These are phyloP conservation scores for Hirtodrosophila confusa DNA, from an alignment of 2,888 invertebrate species.

Conservation along the genomic window DNA sequence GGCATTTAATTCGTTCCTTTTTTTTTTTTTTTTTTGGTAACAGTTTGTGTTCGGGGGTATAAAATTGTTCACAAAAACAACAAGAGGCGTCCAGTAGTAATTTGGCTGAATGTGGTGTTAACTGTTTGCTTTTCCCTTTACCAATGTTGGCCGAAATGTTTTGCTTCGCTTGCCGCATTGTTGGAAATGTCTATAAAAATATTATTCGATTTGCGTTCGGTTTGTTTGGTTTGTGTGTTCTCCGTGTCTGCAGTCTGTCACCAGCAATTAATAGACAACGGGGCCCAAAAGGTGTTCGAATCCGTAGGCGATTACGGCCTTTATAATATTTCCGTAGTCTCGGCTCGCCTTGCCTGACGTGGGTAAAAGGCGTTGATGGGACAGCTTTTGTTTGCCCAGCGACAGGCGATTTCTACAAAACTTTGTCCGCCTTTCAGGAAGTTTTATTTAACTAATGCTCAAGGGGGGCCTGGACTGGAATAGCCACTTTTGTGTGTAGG, in stretches of 20 bases:
- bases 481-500: conserved; percentile 9
- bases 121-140: conserved; percentile 67
- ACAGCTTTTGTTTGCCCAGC: conserved; percentile 9
- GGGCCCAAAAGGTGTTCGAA: conserved; percentile 46
- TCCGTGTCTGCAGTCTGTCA: conserved; percentile 69
- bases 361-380: conserved; percentile 40
- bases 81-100: conserved; percentile 27
- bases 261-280: conserved; percentile 73
- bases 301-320: conserved; percentile 28
- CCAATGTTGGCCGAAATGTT: conserved; percentile 44
- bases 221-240: conserved; percentile 14
- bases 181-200: conserved; percentile 73
- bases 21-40: too few species aligned
- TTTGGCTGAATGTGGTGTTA: conserved; percentile 41
- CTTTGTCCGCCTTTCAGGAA: conserved; percentile 44
- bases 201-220: conserved; percentile 73
- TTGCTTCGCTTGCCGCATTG: conserved; percentile 63
- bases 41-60: conserved; percentile 62
- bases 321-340: conserved; percentile 40
- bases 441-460: conserved; percentile 34
- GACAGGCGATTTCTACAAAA: conserved; percentile 5
- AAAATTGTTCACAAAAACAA: conserved; percentile 38
- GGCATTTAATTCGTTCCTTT: conserved; percentile 60
- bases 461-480: conserved; percentile 5
- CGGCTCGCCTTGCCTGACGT: conserved; percentile 4